phyloP scores from a whole-genome alignment of 2,113 vertebrate species.

The Ceyx margarethae region DNA sequence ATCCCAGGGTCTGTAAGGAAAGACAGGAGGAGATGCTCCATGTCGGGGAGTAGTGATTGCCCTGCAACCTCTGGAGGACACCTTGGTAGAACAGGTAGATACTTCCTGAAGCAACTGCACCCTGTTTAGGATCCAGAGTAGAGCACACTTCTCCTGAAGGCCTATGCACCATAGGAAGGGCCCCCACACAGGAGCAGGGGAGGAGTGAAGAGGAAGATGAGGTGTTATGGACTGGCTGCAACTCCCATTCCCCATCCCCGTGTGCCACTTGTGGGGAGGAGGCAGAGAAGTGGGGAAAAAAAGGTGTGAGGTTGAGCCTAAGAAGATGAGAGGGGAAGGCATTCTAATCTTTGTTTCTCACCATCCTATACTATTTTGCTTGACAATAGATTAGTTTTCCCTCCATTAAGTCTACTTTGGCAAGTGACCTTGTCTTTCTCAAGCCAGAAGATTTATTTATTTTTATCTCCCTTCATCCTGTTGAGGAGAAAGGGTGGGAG shows the following conservation, averaged over 20 bases:
- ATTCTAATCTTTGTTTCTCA: neutral
- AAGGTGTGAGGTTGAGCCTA: neutral
- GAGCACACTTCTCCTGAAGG: neutral
- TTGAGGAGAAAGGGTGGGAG: neutral
- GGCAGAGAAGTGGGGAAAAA: neutral
- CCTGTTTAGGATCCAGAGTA: neutral
- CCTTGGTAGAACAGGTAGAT: neutral
- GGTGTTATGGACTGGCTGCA: neutral
- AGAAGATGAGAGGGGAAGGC: neutral
- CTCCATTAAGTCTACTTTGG: neutral
- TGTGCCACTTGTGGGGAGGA: fast-evolving
- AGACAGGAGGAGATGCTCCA: neutral
- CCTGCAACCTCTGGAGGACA: neutral
- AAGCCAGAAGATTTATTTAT: neutral
- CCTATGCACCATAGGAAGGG: neutral
- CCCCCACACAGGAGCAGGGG: neutral
- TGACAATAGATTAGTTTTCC: neutral
- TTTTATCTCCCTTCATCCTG: neutral
- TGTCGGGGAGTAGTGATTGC: neutral
- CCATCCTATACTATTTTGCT: neutral
- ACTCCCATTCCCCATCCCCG: neutral
- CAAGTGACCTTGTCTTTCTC: neutral
- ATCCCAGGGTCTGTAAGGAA: neutral
- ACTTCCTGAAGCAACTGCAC: neutral
- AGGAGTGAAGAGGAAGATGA: neutral